A percentile compares a stretch with the other conserved stretches of the same genome.
phyloP scores from a whole-genome alignment of 2,113 vertebrate genomes.

The Scartelaos histophorus region DNA sequence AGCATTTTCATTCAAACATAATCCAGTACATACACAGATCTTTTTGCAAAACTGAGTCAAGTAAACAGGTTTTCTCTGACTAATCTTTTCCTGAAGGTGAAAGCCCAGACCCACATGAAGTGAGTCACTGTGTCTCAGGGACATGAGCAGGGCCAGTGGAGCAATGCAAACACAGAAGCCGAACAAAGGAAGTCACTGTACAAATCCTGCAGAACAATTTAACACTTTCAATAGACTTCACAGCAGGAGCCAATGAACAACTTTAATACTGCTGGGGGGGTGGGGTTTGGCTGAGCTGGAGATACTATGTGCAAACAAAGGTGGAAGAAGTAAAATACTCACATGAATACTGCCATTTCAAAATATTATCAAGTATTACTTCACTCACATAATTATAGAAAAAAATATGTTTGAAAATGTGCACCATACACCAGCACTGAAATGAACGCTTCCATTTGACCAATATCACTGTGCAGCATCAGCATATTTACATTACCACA shows the following conservation, averaged over 20 bases:
- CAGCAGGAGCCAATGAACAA: neutral
- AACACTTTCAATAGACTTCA: constrained; percentile 3
- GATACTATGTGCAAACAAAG: neutral
- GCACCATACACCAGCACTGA: neutral
- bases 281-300: neutral
- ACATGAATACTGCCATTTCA: neutral
- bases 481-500: neutral
- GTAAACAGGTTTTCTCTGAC: constrained; percentile 40
- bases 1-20: too few relatives aligned
- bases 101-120: constrained; percentile 31
- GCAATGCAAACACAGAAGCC: constrained; percentile 51
- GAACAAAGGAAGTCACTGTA: constrained; percentile 61
- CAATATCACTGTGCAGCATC: neutral
- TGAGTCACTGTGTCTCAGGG: constrained; percentile 59
- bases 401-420: neutral
- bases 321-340: neutral
- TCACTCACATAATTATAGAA: neutral
- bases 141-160: constrained; percentile 32
- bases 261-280: neutral
- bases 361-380: neutral
- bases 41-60: neutral
- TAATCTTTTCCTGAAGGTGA: constrained; percentile 51
- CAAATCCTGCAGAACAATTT: constrained; percentile 30
- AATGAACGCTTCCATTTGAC: neutral
- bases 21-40: too few relatives aligned